Evolutionary conservation across 2,113 vertebrate genomes (phyloP).

Genomic region (Vidua macroura): DNA sequence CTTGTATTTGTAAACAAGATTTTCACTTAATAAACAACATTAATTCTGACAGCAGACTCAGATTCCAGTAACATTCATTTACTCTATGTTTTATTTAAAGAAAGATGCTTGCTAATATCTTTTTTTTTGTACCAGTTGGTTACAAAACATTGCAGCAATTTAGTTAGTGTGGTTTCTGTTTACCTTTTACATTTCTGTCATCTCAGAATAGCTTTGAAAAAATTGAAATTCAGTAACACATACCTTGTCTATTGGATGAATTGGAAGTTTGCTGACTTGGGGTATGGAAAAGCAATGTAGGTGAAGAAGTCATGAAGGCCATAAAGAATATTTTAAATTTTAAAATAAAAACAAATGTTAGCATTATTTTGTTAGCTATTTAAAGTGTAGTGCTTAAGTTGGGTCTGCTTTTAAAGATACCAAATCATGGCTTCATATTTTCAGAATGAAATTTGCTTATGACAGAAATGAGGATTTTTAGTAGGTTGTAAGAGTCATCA

Average conservation of each 20-base stretch:
- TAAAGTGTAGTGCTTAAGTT: not conserved
- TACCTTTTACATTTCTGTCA: not conserved
- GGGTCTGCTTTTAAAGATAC: not conserved
- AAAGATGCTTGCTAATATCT: not conserved
- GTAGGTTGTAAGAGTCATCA: not conserved
- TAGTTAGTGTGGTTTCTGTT: not conserved
- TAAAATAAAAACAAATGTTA: not conserved
- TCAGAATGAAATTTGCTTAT: not conserved
- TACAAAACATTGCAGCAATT: not conserved
- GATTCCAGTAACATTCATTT: not conserved
- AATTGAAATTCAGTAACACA: not conserved
- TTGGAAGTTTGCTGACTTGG: not conserved
- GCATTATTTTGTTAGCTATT: not conserved
- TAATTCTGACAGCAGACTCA: not conserved
- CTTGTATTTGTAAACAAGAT: not conserved
- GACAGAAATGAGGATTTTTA: not conserved
- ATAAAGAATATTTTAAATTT: not conserved
- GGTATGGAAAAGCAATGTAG: not conserved
- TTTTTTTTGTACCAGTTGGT: not conserved
- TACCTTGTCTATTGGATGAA: not conserved
- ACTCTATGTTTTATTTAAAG: not conserved
- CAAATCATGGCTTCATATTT: not conserved
- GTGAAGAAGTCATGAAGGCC: not conserved
- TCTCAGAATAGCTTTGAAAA: not conserved
- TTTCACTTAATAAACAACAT: not conserved